These are phyloP conservation scores for Hemibagrus guttatus DNA, from an alignment of 2,797 vertebrate species.

Conservation along the genomic window DNA sequence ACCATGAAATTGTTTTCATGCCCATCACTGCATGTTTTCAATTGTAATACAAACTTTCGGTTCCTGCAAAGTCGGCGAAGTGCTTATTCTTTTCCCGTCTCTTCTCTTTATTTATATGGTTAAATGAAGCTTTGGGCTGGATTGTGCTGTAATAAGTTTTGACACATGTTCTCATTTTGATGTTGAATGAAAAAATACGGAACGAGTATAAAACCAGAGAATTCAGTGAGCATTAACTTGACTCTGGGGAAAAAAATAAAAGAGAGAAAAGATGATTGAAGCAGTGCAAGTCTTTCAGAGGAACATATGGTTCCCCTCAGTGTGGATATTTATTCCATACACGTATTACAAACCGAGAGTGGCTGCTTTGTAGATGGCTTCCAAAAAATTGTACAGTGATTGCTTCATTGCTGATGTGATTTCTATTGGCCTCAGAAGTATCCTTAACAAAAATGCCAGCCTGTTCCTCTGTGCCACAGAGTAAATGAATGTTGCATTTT, in stretches of 20 bases:
- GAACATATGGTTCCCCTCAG: conserved; percentile 60
- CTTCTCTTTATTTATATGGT: conserved; percentile 35
- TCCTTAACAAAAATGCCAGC: conserved; percentile 59
- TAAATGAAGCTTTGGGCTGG: conserved; percentile 42
- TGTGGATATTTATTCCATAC: conserved; percentile 61
- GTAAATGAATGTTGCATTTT: conserved; percentile 62
- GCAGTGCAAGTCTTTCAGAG: conserved; percentile 41
- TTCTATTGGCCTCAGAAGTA: conserved; percentile 64
- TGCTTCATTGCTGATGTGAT: conserved; percentile 64
- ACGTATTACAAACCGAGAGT: conserved; percentile 57
- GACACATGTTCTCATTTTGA: conserved; percentile 49
- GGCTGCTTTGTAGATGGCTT: conserved; percentile 61
- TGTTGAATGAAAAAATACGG: conserved; percentile 30
- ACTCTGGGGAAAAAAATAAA: conserved; percentile 16
- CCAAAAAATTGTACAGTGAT: conserved; percentile 62
- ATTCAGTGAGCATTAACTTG: conserved; percentile 32
- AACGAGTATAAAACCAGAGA: conserved; percentile 31
- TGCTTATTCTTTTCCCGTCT: conserved; percentile 9
- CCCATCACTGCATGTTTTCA: conserved; percentile 49
- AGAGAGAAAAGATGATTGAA: conserved; percentile 43
- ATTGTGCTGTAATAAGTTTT: conserved; percentile 44
- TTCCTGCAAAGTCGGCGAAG: conserved; percentile 34
- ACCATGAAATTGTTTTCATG: conserved; percentile 59
- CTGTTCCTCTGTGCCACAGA: conserved; percentile 53
- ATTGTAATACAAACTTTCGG: conserved; percentile 45